A percentile compares a stretch with the other conserved stretches of the same genome.
Conservation (phyloP, 1,140 invertebrate genomes). For the Tetramorium simillimum region DNA sequence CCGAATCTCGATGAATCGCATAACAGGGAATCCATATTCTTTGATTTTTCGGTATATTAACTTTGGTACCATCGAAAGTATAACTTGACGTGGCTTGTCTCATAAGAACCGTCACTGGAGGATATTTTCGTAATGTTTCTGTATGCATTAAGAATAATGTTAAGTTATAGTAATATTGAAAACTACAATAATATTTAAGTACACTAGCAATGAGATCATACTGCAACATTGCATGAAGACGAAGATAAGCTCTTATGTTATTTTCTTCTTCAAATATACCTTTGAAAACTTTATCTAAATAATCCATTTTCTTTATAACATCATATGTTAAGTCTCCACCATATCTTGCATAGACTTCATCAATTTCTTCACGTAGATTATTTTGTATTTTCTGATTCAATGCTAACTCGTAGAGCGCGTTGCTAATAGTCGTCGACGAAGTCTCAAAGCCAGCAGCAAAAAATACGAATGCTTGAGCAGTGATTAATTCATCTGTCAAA, state of each 20-base stretch:
- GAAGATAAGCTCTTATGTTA: background rate
- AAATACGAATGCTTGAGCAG: constrained; percentile 83
- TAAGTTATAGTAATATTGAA: background rate
- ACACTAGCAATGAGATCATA: no score
- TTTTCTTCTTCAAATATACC: constrained; percentile 57
- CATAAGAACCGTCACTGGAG: constrained; percentile 84
- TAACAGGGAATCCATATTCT: constrained; percentile 82
- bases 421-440: constrained; percentile 85
- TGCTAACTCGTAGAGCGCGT: constrained; percentile 74
- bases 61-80: constrained; percentile 82
- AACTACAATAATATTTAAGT: background rate
- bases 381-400: background rate
- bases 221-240: background rate
- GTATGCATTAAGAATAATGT: background rate
- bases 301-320: constrained; percentile 74
- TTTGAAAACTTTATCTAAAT: constrained; percentile 76
- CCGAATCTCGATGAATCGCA: constrained; percentile 87
- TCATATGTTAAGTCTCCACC: constrained; percentile 72
- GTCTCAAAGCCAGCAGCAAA: constrained; percentile 88
- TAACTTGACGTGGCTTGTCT: constrained; percentile 84
- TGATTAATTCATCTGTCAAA: constrained; percentile 74
- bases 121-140: constrained; percentile 88
- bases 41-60: constrained; percentile 82
- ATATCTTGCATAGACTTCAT: constrained; percentile 64
- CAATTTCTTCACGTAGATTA: constrained; percentile 31